Conservation (phyloP, 1,140 invertebrate species). For the Epicauta chinensis region DNA sequence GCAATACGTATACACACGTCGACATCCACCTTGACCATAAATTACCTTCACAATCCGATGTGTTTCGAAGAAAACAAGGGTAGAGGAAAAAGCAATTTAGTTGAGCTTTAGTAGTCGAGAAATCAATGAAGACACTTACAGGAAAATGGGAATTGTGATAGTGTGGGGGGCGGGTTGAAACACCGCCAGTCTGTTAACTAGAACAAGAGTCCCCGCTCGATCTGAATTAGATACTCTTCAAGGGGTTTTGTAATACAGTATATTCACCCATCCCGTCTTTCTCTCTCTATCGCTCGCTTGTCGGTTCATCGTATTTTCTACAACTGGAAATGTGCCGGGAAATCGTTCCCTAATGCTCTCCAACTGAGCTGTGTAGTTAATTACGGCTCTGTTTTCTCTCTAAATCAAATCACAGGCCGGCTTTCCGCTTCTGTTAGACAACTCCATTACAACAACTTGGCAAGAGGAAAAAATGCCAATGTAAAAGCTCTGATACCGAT, state of each 20-base stretch:
- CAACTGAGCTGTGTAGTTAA: conserved; percentile 27
- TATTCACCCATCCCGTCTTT: no score
- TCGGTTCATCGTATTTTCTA: no score
- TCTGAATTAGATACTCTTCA: conserved; percentile 35
- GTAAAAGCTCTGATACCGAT: conserved; percentile 6
- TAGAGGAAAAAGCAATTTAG: conserved; percentile 33
- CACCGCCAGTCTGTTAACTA: neutral
- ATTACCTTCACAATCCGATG: conserved; percentile 25
- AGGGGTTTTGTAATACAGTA: conserved; percentile 22
- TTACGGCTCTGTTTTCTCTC: conserved; percentile 27
- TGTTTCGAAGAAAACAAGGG: conserved; percentile 24
- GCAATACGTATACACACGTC: no score
- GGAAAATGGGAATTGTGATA: neutral
- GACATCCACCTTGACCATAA: conserved; percentile 29
- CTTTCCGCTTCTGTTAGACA: conserved; percentile 14
- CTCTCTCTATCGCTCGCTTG: no score
- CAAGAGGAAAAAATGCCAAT: conserved; percentile 3
- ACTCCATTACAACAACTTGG: conserved; percentile 6
- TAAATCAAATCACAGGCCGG: conserved; percentile 31
- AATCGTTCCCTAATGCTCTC: conserved; percentile 30
- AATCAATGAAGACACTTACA: conserved; percentile 36
- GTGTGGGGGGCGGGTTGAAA: neutral
- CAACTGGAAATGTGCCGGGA: conserved; percentile 30
- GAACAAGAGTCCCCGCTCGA: conserved; percentile 22
- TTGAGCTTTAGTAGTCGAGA: conserved; percentile 27